Conservation (phyloP, 1,140 invertebrate species). For the Drosophila pseudoobscura region DNA sequence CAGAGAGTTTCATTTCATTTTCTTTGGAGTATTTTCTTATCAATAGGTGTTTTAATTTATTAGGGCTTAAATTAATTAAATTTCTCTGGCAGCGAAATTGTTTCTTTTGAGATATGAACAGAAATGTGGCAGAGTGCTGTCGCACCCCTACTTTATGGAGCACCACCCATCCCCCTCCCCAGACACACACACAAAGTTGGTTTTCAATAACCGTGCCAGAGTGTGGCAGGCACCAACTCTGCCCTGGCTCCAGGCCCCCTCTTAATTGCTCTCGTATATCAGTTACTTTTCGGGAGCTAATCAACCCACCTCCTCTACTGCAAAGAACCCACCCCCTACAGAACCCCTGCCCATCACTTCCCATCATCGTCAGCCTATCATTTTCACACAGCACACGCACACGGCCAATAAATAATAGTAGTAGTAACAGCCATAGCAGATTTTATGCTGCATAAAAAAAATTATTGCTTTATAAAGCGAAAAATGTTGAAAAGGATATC, state of each 20-base stretch:
- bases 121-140: slow-evolving; percentile 2
- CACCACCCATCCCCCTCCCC: background rate
- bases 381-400: slow-evolving; percentile 75
- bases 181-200: slow-evolving; percentile 20
- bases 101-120: slow-evolving; percentile 10
- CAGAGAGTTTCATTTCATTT: no score
- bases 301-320: slow-evolving; percentile 9
- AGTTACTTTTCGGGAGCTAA: slow-evolving; percentile 66
- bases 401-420: slow-evolving; percentile 68
- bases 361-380: slow-evolving; percentile 49
- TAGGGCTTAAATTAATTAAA: slow-evolving; percentile 26
- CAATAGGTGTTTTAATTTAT: no score
- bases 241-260: background rate
- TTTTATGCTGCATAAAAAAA: slow-evolving; percentile 26
- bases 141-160: background rate
- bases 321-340: background rate
- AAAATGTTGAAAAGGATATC: slow-evolving; percentile 77
- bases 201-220: slow-evolving; percentile 77
- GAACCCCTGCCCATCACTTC: background rate
- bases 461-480: slow-evolving; percentile 60
- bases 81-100: slow-evolving; percentile 12
- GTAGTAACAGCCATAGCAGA: slow-evolving; percentile 51
- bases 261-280: slow-evolving; percentile 70
- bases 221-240: slow-evolving; percentile 64
- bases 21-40: background rate